Base-by-base conservation (phyloP, 2,797 vertebrate species). In the Manis pentadactyla region DNA sequence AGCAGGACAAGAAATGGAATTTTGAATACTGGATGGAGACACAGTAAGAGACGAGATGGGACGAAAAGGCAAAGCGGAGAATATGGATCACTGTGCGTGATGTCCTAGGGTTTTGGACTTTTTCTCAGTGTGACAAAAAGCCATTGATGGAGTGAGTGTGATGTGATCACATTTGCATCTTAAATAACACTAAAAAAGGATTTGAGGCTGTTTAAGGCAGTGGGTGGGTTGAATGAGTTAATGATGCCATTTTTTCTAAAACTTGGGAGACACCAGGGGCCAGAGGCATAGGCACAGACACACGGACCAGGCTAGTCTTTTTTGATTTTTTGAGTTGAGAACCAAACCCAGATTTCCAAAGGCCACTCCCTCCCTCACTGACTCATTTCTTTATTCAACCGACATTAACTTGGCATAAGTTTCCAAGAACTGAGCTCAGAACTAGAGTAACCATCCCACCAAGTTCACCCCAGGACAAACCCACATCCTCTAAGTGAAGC, bases 391-490 rank as follows among this genome's bases (percentile, higher is more conserved):
- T 82, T 27, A 71, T 78, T 94, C 63, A 23, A 23, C n/a, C 78
- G 42, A 51, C 7, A 34, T 87, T 57, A 25, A 74, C 61, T 81
- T 81, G 66, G 46, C 61, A 84, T 1, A 31, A 15, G n/a, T 88
- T 88, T 71, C 39, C n/a, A 59, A 94, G 71, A 63, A n/a, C 21
- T 73, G 55, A 87, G 23, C 18, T 94, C n/a, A 88, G 55, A 84
- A 49, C 27, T 84, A 88, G 17, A 88, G 29, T 21, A 78, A 42
- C 61, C 39, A 84, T 92, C 37, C 89, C 66, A 57, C 83, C 75
- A 39, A 37, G 37, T 64, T 78, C 21, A 18, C 13, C 27, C 29
- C 71, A 94, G 55, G 37, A 87, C 49, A 84, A 92, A 78, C 37
- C 51, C 37, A 73, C 39, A 84, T 88, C 88, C 55, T 88, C 68